Base-by-base conservation (phyloP, 2,113 vertebrate species). In the Pterophyllum scalare region DNA sequence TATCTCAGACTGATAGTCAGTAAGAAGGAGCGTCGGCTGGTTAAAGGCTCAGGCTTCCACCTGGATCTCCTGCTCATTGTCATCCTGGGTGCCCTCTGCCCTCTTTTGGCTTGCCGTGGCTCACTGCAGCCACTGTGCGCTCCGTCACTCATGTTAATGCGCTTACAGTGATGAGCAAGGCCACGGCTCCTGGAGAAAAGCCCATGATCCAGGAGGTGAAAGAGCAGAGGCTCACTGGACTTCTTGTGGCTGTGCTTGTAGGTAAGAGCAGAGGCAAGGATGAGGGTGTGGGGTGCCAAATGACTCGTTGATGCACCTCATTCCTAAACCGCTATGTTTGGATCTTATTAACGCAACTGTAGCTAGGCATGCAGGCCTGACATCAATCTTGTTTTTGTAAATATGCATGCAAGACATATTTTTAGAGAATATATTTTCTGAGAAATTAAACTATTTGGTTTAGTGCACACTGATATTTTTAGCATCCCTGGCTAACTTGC, bases 41-140 rank as follows among this genome's bases (percentile, higher is more conserved):
- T 97, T 14, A 99, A 99, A 86, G 98, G 98, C 75, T 99, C 98
- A 0, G 98, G 98, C 61, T 99, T 99, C 95, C 98, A 99, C 94
- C 93, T 99, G 79, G 98, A 99, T 90, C 95, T 99, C 81, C 95
- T 99, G 59, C 97, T 99, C 22, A 99, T 99, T 1, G 98, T 98
- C 74, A 96, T 96, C 3, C 95, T 98, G 84, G 98, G 98, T 0
- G 97, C 98, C 1, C 57, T 99, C 17, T 99, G 98, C 0, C 97
- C 98, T 0, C 96, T 99, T 5, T 99, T 0, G 98, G 98, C 76
- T 92, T 99, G 88, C 98, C 98, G 2, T 99, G 98, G 98, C 97
- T 99, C 81, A 99, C 98, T 0, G 98, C 98, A 0, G 97, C 98
- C 1, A 99, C 98, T 0, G 98, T 99, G 61, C 98, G 98, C 87